Conservation (phyloP, 2,888 invertebrate species). For the Nomada flava region DNA sequence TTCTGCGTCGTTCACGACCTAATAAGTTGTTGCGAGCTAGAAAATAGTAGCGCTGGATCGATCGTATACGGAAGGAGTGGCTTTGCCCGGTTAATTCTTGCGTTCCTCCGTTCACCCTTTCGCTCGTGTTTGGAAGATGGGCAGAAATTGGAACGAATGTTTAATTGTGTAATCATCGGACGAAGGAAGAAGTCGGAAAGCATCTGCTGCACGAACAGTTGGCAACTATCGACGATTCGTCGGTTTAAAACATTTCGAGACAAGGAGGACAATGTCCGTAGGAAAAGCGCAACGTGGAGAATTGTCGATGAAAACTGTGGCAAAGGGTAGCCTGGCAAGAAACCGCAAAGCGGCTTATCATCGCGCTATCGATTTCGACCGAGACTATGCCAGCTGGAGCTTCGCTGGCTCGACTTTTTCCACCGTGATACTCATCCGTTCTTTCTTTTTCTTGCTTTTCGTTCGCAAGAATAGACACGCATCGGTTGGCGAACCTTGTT, state of each 20-base stretch:
- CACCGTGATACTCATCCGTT: background rate
- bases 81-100: too few relatives aligned
- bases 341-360: constrained; percentile 38
- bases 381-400: constrained; percentile 31
- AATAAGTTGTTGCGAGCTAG: constrained; percentile 41
- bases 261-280: background rate
- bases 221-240: too few relatives aligned
- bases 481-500: background rate
- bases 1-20: constrained; percentile 25
- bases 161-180: too few relatives aligned
- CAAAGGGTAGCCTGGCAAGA: constrained; percentile 23
- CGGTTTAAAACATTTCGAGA: background rate
- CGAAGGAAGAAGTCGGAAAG: too few relatives aligned
- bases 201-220: too few relatives aligned
- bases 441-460: background rate
- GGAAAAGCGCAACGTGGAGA: constrained; percentile 29
- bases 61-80: background rate
- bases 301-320: constrained; percentile 14
- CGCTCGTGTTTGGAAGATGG: too few relatives aligned
- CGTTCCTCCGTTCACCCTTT: too few relatives aligned
- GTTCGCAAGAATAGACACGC: background rate
- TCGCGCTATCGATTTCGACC: constrained; percentile 30
- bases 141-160: too few relatives aligned
- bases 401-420: constrained; percentile 1
- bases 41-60: background rate